Base-by-base conservation (phyloP, 2,888 invertebrate genomes). In the Desoria tigrina region DNA sequence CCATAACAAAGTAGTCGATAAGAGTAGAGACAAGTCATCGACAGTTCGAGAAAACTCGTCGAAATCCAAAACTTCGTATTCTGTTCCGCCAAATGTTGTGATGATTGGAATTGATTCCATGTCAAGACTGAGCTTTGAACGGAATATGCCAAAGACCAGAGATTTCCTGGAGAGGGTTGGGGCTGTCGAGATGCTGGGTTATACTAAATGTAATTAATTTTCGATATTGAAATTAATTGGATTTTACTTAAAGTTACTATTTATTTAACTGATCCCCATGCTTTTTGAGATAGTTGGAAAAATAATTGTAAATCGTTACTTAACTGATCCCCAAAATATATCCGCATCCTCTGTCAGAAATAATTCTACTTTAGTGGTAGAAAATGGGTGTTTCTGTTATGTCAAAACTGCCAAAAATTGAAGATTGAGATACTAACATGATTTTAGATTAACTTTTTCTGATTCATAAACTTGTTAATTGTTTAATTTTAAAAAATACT, bases 71-170 rank as follows among this genome's bases (percentile, higher is more conserved):
- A 11, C 4, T 4, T 32, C 32, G 23, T 16, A 39, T 21, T 14
- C 14, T 49, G 28, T n/a, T 6, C 69, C 68, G 16, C 71, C 69
- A 21, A 69, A 71, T 61, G 65, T 74, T 39, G 58, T 72, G 32
- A 82, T 93, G 78, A 79, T 95, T 21, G 94, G 93, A 42, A 87
- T 94, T 76, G 93, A 94, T 78, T 90, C 92, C 55, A 87, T 94
- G 77, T 94, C 94, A 0, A 81, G 92, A 65, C 81, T 90, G 42
- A 90, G 92, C 78, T 84, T 91, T 60, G 83, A 86, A 24, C 83
- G 90, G 60, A 87, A 88, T n/a, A 87, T 94, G 87, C 87, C 88
- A 1, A 83, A 85, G 77, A 91, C 92, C 0, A 82, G 85, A 1
- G 80, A 83, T 23, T 87, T 86, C 78, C 81, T 95, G 42, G 81